Conservation (phyloP, 2,797 vertebrate genomes). For the Tauraco hartlaubi region DNA sequence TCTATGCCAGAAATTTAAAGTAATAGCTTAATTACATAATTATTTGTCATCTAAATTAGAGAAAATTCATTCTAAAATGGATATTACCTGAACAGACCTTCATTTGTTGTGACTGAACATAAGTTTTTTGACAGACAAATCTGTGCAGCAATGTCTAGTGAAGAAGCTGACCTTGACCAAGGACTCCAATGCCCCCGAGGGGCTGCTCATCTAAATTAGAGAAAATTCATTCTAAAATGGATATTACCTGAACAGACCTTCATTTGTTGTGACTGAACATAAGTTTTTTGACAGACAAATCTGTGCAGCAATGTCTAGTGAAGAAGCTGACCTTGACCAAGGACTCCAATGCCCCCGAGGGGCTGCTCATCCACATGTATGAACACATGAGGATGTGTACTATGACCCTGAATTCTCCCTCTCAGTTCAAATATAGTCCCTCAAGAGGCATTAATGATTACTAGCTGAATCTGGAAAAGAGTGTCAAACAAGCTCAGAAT, state of each 20-base stretch:
- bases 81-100: neutral
- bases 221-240: neutral
- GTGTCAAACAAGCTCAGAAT: neutral
- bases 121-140: neutral
- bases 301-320: neutral
- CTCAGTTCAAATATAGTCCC: neutral
- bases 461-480: neutral
- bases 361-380: accelerated
- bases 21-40: neutral
- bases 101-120: neutral
- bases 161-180: neutral
- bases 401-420: neutral
- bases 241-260: neutral
- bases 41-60: neutral
- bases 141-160: neutral
- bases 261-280: neutral
- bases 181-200: neutral
- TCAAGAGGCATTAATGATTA: neutral
- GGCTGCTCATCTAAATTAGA: neutral
- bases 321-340: neutral
- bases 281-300: neutral
- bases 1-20: neutral
- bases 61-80: neutral
- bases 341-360: neutral
- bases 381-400: too few relatives aligned